Conservation (phyloP, 2,888 invertebrate species). For the Tipula confusa region DNA sequence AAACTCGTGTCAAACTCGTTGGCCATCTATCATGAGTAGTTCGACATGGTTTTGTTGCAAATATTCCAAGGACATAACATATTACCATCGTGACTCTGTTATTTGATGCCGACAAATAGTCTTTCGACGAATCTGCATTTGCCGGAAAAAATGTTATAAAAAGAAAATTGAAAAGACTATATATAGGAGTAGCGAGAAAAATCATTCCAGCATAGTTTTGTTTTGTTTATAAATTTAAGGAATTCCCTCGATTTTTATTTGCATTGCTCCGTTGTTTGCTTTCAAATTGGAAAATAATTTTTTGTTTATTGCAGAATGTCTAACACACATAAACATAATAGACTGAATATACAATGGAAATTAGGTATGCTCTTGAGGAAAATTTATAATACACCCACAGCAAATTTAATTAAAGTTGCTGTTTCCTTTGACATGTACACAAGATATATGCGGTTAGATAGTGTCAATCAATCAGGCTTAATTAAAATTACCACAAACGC, state of each 20-base stretch:
- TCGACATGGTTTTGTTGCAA: too few species aligned
- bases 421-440: too few species aligned
- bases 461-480: neutral
- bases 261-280: neutral
- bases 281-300: neutral
- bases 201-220: neutral
- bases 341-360: neutral
- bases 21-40: too few species aligned
- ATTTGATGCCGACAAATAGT: too few species aligned
- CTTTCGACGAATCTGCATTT: neutral
- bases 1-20: neutral
- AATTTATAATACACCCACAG: neutral
- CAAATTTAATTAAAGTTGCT: neutral
- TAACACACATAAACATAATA: slow-evolving; percentile 1
- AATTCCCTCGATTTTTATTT: neutral
- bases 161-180: neutral
- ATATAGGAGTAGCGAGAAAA: neutral
- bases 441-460: neutral
- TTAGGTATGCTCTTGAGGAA: neutral
- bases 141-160: neutral
- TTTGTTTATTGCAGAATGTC: neutral
- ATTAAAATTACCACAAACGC: neutral
- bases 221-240: neutral
- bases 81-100: neutral
- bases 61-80: neutral